These are phyloP conservation scores for Rhizoglyphus robini DNA, from an alignment of 1,140 invertebrate species.

Conservation along the genomic window DNA sequence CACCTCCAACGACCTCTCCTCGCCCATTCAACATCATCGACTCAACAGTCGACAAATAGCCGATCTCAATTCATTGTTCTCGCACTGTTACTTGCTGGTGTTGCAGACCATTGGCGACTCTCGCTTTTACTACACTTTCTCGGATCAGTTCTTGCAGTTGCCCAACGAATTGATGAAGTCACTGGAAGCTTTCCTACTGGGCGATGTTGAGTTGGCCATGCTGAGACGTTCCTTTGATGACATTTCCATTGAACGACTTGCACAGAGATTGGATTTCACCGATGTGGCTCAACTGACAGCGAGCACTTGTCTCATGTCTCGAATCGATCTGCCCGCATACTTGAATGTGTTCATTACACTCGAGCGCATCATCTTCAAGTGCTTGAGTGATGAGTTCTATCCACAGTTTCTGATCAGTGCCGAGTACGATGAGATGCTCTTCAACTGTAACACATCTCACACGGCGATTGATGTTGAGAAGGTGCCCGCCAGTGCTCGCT, in stretches of 20 bases:
- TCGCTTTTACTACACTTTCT: slow-evolving; percentile 10
- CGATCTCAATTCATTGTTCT: not conserved
- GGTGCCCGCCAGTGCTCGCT: not conserved
- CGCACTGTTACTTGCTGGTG: not conserved
- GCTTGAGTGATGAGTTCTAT: slow-evolving; percentile 1
- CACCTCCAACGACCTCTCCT: not conserved
- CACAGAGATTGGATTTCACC: not conserved
- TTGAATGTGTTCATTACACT: not conserved
- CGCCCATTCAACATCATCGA: not conserved
- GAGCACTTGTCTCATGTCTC: not conserved
- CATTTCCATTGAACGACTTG: not conserved
- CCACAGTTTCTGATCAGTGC: slow-evolving; percentile 1
- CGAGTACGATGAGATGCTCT: slow-evolving; percentile 7
- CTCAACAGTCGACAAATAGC: not conserved
- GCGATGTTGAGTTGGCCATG: not conserved
- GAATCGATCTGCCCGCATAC: not conserved
- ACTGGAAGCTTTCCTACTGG: slow-evolving; percentile 9
- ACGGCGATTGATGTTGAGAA: not conserved
- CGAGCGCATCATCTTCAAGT: not conserved
- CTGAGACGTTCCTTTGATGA: not conserved
- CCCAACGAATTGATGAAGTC: not conserved
- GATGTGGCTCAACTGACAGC: not conserved
- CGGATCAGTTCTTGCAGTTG: not conserved
- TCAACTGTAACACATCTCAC: not conserved
- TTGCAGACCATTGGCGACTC: not conserved